Base-by-base conservation (phyloP, 2,797 vertebrate species). In the Hemibagrus guttatus region DNA sequence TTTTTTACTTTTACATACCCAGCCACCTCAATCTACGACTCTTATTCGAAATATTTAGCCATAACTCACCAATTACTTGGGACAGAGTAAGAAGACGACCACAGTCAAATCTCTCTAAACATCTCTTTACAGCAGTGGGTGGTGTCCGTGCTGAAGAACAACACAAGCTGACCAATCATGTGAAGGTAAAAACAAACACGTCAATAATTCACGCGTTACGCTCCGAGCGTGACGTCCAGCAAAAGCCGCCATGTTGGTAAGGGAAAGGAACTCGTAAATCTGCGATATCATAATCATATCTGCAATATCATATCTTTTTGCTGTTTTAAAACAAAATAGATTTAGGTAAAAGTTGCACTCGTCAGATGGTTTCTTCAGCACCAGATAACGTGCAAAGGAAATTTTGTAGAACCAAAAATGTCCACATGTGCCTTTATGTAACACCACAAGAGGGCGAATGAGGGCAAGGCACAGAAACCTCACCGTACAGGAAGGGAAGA, bases 211-310 rank as follows among this genome's bases (percentile, higher is more conserved):
- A 68, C 19, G 63, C 35, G 11, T 0, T 3, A n/a, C 13, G 23
- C 35, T 14, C 21, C 31, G 12, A 78, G n/a, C 17, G 31, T 13
- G 5, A 12, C 23, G 2, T 3, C 39, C 61, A 68, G 6, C 19
- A 5, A 49, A 58, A 54, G 14, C 26, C 82, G 83, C 78, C 86
- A 84, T 85, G 3, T 81, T 85, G 74, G 23, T 69, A 85, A 89
- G 81, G 86, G 46, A 39, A 52, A 63, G 5, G 13, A 61, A 42
- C 6, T 17, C 1, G n/a, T n/a, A n/a, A n/a, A n/a, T n/a, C n/a
- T n/a, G n/a, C n/a, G n/a, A n/a, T n/a, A n/a, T n/a, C n/a, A n/a
- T n/a, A n/a, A 46, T n/a, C 12, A 8, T 4, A 4, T 13, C 2
- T 80, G 16, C 8, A 9, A 14, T 14, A 0, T 16, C 12, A 26